Evolutionary conservation across 2,797 vertebrate genomes (phyloP), one percentile per base, ranked within the genome.

Genomic region (Dryobates pubescens): DNA sequence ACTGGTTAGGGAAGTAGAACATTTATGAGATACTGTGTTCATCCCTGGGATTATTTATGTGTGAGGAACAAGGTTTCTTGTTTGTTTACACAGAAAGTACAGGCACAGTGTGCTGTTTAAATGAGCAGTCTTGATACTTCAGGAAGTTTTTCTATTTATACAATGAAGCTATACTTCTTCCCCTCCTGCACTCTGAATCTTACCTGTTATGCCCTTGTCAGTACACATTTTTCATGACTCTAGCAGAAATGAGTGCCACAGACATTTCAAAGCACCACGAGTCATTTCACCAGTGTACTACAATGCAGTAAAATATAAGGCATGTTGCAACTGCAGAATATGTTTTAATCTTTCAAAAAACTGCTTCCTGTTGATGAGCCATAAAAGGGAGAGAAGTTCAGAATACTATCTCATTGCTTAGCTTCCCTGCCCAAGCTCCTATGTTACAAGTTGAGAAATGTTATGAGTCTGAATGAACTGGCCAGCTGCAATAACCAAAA

Each of bases 271-370:
- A 92, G 56, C 19, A 77, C 27, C 47, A 49, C 27, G 41, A 75
- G 51, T 41, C 45, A 81, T 83, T 89, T 93, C 76, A 89, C 82
- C 78, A 47, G 49, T n/a, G 34, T 53, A 22, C 51, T 68, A 79
- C 56, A 92, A 18, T 34, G 54, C 51, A 36, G 41, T 76, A 86
- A 76, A 87, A 89, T 79, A 70, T 4, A 74, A 2, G 1, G 45
- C 17, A 64, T 47, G 88, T 8, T 68, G 34, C 62, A 91, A 79
- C 65, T 72, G 67, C 51, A 94, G 89, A 95, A 82, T 41, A 65
- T 45, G 32, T 69, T 83, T 73, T 94, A 70, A 93, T 90, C 68
- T 80, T 82, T 89, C 64, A 34, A 75, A 74, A 94, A 82, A 27
- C 38, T 88, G 82, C 34, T 58, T 90, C 18, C 68, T 38, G 3